Evolutionary conservation across 1,140 invertebrate species (phyloP), one percentile per base, ranked within the genome.

Genomic region (Panagrolaimus sp.): DNA sequence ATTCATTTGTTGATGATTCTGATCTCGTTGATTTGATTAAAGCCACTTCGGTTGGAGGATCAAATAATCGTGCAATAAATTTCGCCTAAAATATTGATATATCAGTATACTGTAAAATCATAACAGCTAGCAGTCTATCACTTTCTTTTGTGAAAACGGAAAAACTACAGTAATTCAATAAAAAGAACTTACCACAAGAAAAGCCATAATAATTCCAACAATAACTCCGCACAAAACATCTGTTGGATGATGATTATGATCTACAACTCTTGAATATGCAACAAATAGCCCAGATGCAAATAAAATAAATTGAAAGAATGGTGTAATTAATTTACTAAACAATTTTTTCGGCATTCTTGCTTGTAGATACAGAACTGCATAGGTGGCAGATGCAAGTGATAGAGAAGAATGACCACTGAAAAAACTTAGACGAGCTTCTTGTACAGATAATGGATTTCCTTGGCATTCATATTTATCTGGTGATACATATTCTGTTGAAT

Each of bases 391-490:
- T 57, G 27, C 51, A 14, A 57, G 11, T 8, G 51, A 20, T 20
- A 57, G 27, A 1, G 51, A 20, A 1, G 51, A 57, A 57, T 57
- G 51, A 25, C 51, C 51, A 27, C 51, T 57, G 16, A 57, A 57
- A 16, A 57, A 57, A 27, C 51, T 57, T 1, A 57, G 27, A 25
- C 51, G 20, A 2, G 51, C 51, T 57, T 57, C 51, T 11, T 57
- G 20, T 5, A 57, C 51, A 25, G 4, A 11, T 4, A 57, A 16
- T 57, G 20, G 14, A 1, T 20, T 25, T 57, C 9, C 13, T 25
- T 57, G 31, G 7, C 31, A 38, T 38, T 38, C 31, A 38, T 38
- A 38, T 38, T 38, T 38, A 38, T 38, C 31, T 38, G 31, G 31
- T 38, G 31, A 38, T 4, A 38, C 31, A 38, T 38, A 38, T 38